Evolutionary conservation across 2,888 invertebrate genomes (phyloP).

Genomic region (Homarus gammarus): DNA sequence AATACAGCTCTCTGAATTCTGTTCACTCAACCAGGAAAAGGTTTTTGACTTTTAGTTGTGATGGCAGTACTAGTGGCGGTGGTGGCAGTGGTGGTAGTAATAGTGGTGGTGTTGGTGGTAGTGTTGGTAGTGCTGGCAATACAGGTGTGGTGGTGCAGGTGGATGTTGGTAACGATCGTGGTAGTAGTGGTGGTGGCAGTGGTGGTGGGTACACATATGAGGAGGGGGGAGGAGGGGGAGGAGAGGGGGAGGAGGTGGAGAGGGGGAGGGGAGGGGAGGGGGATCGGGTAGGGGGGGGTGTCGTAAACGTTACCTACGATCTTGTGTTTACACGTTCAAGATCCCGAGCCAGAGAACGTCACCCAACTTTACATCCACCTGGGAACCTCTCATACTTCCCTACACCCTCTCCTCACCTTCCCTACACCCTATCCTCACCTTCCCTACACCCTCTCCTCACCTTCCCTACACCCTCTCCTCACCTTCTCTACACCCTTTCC

Average conservation of each 20-base stretch:
- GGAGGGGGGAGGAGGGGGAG: neutral
- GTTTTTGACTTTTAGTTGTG: too few relatives aligned
- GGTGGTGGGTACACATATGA: too few relatives aligned
- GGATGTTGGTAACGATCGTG: too few relatives aligned
- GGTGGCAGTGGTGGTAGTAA: too few relatives aligned
- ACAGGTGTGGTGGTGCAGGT: too few relatives aligned
- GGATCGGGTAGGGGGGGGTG: neutral
- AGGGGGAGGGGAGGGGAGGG: neutral
- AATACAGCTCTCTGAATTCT: too few relatives aligned
- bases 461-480: neutral
- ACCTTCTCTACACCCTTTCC: neutral
- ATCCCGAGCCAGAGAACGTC: neutral
- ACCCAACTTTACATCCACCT: constrained; percentile 25
- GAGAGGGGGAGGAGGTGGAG: neutral
- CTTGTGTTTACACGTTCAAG: constrained; percentile 20
- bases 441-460: neutral
- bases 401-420: neutral
- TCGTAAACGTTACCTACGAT: neutral
- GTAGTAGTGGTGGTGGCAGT: too few relatives aligned
- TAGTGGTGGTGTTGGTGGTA: too few relatives aligned
- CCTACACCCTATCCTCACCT: neutral
- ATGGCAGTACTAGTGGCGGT: too few relatives aligned
- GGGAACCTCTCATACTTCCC: constrained; percentile 3
- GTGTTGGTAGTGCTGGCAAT: too few relatives aligned
- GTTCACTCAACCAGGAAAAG: too few relatives aligned